Percentiles rank a stretch among this genome's conserved stretches.
Evolutionary conservation across 2,113 vertebrate species (phyloP).

Genomic region (Callithrix jacchus): DNA sequence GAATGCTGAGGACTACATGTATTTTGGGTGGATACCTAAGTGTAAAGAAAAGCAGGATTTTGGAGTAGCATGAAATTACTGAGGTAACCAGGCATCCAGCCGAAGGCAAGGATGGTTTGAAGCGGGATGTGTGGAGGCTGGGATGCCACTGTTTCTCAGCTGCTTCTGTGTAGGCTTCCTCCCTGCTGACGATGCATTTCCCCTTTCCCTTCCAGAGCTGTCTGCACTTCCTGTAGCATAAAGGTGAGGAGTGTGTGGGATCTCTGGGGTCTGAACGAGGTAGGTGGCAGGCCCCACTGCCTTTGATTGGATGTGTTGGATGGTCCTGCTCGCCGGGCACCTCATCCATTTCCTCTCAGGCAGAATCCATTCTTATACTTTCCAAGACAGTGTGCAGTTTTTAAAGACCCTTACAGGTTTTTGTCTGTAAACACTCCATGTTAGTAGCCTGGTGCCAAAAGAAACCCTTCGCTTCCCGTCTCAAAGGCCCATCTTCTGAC

Average conservation of each 20-base stretch:
- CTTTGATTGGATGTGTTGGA: background rate
- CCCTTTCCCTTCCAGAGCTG: slow-evolving; percentile 85
- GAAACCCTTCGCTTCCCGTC: background rate
- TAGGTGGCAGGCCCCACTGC: background rate
- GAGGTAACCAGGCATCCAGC: fast-evolving
- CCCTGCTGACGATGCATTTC: background rate
- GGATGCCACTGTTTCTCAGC: too few relatives aligned
- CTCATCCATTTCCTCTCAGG: background rate
- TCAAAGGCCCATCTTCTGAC: background rate
- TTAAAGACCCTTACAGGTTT: background rate
- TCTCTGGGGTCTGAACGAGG: background rate
- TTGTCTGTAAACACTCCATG: background rate
- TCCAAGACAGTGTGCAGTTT: background rate
- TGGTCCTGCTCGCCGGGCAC: background rate
- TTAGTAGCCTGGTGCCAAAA: background rate
- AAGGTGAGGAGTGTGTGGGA: slow-evolving; percentile 87
- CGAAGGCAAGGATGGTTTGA: fast-evolving
- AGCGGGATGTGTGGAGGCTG: fast-evolving
- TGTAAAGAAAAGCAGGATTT: background rate
- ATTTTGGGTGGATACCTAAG: background rate
- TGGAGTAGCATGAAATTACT: background rate
- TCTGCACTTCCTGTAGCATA: slow-evolving; percentile 92
- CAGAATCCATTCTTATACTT: background rate
- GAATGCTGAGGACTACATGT: background rate
- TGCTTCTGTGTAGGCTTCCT: background rate